Evolutionary conservation across 2,797 vertebrate genomes (phyloP).

Genomic region (Gymnocypris eckloni): DNA sequence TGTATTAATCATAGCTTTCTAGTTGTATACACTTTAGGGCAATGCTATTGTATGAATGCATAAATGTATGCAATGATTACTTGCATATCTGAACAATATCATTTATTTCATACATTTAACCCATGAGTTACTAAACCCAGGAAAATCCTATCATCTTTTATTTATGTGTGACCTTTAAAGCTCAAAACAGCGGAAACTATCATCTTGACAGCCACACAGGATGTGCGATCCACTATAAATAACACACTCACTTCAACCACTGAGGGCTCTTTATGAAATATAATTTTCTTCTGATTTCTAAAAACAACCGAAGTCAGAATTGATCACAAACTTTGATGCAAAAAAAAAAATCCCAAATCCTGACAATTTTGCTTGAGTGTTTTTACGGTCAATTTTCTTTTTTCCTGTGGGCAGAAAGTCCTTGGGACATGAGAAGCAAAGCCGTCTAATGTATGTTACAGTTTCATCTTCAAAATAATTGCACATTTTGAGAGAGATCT

Average conservation of each 20-base stretch:
- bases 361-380: neutral
- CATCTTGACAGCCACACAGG: slow-evolving; percentile 48
- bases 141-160: slow-evolving; percentile 31
- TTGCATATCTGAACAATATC: neutral
- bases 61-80: neutral
- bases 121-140: neutral
- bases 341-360: neutral
- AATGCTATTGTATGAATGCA: neutral
- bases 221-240: slow-evolving; percentile 54
- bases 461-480: neutral
- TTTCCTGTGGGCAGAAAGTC: slow-evolving; percentile 1
- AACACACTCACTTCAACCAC: slow-evolving; percentile 44
- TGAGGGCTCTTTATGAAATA: slow-evolving; percentile 52
- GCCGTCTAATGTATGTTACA: neutral
- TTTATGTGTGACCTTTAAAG: slow-evolving; percentile 45
- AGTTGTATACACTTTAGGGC: neutral
- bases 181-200: slow-evolving; percentile 20
- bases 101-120: neutral
- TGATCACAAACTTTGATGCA: neutral
- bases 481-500: neutral
- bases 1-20: neutral
- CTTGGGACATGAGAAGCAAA: neutral
- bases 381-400: neutral
- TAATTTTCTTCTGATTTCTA: slow-evolving; percentile 52
- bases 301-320: slow-evolving; percentile 36